Base-by-base conservation (phyloP, 1,140 invertebrate genomes). In the Nautilus pompilius region DNA sequence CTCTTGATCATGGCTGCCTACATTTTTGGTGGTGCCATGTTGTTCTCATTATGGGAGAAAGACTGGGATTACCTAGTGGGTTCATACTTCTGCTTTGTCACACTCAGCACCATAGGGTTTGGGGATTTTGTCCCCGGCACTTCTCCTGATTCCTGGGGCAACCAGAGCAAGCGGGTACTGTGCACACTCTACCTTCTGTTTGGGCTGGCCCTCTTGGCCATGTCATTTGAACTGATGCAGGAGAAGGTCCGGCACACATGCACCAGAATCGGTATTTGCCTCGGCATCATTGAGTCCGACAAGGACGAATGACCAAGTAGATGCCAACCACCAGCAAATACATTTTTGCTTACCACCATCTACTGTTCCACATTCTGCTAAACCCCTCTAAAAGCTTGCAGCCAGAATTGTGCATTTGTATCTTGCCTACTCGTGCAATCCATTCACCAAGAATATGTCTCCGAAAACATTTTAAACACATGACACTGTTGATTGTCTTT, bases 81-180 rank as follows among this genome's bases (percentile, higher is more conserved):
- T 32, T 90, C 91, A 57, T 96, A 93, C 80, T 96, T 96, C 77
- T 95, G 93, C 73, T 95, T 94, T 83, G 92, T 93, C 20, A 92
- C 85, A 1, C 73, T 87, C 15, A 83, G 51, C 28, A 66, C 65
- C 3, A 93, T 95, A 66, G 93, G 94, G 1, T 90, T 96, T 69
- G 94, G 93, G 0, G 94, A 96, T 81, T 92, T 95, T 80, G 93
- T 96, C 1, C 93, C 93, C 0, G 93, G 67, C 22, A 55, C 32
- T 13, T n/a, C 29, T 56, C 33, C 28, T 22, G 49, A 41, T 29
- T 46, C 54, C 13, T 28, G 54, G 17, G n/a, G 58, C 36, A 56
- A 57, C 26, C 20, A 49, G 3, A 32, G 34, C 10, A 66, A 66
- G 53, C 34, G 28, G 28, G 41, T 62, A 15, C 20, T 63, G 1